These are phyloP conservation scores for Yponomeuta sedellus DNA, from an alignment of 2,888 invertebrate genomes.

Conservation along the genomic window DNA sequence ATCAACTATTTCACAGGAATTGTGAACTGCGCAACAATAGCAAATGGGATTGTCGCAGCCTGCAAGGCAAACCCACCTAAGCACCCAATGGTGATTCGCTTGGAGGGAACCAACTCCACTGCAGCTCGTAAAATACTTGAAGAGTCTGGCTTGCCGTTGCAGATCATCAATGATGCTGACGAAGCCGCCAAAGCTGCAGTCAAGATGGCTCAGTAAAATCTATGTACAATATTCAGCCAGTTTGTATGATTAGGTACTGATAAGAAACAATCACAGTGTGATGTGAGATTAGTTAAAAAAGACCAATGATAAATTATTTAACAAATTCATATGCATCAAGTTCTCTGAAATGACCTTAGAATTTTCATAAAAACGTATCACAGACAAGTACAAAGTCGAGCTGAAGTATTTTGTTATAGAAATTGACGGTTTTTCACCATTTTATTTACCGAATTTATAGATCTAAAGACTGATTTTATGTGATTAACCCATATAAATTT, in stretches of 20 bases:
- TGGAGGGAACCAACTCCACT: constrained; percentile 96
- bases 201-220: constrained; percentile 39
- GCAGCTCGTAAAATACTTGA: constrained; percentile 89
- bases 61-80: constrained; percentile 86
- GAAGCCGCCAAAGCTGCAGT: constrained; percentile 96
- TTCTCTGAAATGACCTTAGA: background rate
- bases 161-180: constrained; percentile 90
- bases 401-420: background rate
- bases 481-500: background rate
- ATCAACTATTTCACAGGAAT: constrained; percentile 79
- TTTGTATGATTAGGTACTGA: background rate
- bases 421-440: no score
- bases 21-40: constrained; percentile 98
- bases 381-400: background rate
- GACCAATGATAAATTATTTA: background rate
- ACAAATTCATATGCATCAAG: background rate
- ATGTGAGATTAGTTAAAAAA: background rate
- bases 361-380: background rate
- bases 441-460: constrained; percentile 6
- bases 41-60: constrained; percentile 95
- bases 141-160: constrained; percentile 89
- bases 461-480: constrained; percentile 10
- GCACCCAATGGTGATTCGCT: constrained; percentile 93
- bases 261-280: background rate
- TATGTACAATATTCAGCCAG: background rate